Conservation (phyloP, 2,113 vertebrate genomes). For the Rissa tridactyla region DNA sequence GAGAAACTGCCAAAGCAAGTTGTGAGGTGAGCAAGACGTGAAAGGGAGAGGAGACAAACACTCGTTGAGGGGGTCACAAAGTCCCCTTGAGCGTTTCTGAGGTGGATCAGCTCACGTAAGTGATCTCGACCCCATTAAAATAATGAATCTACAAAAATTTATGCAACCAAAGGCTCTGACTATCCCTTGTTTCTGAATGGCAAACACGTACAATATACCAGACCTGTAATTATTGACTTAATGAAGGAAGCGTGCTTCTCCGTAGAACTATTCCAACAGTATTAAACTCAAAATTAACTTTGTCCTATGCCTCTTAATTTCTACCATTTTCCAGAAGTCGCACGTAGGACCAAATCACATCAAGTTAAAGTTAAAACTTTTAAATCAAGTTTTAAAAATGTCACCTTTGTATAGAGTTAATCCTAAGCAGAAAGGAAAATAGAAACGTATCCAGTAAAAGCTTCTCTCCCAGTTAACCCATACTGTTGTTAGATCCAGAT, state of each 20-base stretch:
- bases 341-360: neutral
- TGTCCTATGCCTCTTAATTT: neutral
- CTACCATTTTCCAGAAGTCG: neutral
- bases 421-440: neutral
- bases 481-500: neutral
- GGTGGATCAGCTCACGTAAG: too few relatives aligned
- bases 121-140: neutral
- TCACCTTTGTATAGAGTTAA: neutral
- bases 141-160: neutral
- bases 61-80: too few relatives aligned
- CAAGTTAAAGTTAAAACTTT: too few relatives aligned
- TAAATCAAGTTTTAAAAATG: neutral
- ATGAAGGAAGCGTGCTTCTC: neutral
- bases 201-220: neutral
- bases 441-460: neutral
- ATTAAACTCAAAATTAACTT: neutral
- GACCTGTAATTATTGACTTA: too few relatives aligned
- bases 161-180: too few relatives aligned
- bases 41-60: neutral
- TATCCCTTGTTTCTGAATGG: too few relatives aligned
- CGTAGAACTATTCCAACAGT: neutral
- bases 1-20: neutral
- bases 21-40: rapidly evolving
- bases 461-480: neutral
- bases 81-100: neutral